These are phyloP conservation scores for Autographa pulchrina DNA, from an alignment of 2,888 invertebrate genomes.

Conservation along the genomic window DNA sequence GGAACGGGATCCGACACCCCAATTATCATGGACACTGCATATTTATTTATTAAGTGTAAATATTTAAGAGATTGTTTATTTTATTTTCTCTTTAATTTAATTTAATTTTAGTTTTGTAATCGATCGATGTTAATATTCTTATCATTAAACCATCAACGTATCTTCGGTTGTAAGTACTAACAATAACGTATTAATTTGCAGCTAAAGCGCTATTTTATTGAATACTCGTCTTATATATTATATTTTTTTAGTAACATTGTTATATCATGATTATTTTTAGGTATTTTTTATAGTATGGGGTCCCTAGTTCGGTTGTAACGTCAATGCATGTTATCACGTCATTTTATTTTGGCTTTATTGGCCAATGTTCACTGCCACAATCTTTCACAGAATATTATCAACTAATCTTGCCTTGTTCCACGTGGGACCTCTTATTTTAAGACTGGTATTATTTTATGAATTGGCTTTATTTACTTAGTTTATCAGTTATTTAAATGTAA, in stretches of 20 bases:
- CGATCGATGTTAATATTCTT: conserved; percentile 25
- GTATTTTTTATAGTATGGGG: conserved; percentile 31
- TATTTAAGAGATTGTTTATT: conserved; percentile 34
- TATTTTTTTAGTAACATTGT: conserved; percentile 36
- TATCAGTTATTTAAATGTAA: conserved; percentile 52
- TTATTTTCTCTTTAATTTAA: conserved; percentile 7
- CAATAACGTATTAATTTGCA: conserved; percentile 34
- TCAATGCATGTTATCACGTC: conserved; percentile 11
- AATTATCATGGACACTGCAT: conserved; percentile 13
- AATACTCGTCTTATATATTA: conserved; percentile 47
- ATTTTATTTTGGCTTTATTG: conserved; percentile 37
- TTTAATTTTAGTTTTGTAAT: conserved; percentile 22
- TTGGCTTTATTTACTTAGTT: conserved; percentile 71
- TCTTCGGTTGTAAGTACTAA: conserved; percentile 42
- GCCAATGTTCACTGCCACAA: conserved; percentile 44
- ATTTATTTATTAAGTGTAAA: conserved; percentile 32
- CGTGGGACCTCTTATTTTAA: conserved; percentile 65
- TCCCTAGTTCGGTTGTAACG: conserved; percentile 27
- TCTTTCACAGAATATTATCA: conserved; percentile 20
- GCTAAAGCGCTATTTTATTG: conserved; percentile 36
- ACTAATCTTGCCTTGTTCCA: conserved; percentile 59
- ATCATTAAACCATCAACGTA: conserved; percentile 23
- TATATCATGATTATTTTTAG: conserved; percentile 50
- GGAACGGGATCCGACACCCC: neutral
- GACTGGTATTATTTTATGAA: conserved; percentile 70